These are phyloP conservation scores for Melanotaenia parkinsoni DNA, from an alignment of 2,797 vertebrate genomes.

Conservation along the genomic window DNA sequence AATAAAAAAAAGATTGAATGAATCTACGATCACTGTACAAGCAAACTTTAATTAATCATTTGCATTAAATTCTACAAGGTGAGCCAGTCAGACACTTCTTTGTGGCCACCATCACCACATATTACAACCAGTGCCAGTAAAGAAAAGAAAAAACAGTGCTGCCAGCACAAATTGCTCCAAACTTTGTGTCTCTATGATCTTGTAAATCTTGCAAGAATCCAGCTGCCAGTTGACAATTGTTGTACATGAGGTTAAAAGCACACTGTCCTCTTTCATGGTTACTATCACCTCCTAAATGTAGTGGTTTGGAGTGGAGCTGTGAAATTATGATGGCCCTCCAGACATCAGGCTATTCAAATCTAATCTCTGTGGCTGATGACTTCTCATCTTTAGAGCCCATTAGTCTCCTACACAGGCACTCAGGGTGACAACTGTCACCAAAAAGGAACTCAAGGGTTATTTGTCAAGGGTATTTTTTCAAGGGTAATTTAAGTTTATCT, in stretches of 20 bases:
- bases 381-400: slow-evolving; percentile 43
- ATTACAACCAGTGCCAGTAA: neutral
- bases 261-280: neutral
- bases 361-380: slow-evolving; percentile 29
- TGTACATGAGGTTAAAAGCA: neutral
- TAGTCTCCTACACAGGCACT: slow-evolving; percentile 42
- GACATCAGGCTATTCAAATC: slow-evolving; percentile 31
- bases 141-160: too few species aligned
- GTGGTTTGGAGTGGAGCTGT: slow-evolving; percentile 32
- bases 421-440: slow-evolving; percentile 37
- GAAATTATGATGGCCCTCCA: slow-evolving; percentile 25
- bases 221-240: neutral
- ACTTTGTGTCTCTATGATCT: neutral
- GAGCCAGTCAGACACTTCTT: neutral
- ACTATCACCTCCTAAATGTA: slow-evolving; percentile 1
- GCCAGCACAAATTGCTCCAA: neutral
- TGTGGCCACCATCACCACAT: neutral
- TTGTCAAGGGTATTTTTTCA: too few species aligned
- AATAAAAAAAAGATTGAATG: neutral
- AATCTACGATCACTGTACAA: neutral
- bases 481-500: neutral
- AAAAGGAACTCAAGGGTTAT: neutral
- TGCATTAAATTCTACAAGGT: neutral
- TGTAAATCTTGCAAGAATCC: neutral
- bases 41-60: neutral